These are phyloP conservation scores for Calyptomena viridis DNA, from an alignment of 2,113 vertebrate species.

Conservation along the genomic window DNA sequence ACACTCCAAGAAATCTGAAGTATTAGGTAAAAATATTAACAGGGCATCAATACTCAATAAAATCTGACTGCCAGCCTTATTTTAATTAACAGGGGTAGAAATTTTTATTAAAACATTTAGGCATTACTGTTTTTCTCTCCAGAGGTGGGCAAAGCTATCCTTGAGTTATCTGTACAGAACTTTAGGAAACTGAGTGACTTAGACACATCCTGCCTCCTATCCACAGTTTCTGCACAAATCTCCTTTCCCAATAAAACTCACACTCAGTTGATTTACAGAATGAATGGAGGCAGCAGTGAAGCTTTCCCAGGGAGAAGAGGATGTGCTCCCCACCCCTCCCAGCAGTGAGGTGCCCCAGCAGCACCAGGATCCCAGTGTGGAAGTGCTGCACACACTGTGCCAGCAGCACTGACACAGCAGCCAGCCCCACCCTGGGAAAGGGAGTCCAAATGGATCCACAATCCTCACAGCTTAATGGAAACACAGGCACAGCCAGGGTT, in stretches of 20 bases:
- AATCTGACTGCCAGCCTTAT: background rate
- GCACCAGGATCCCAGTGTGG: accelerated
- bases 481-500: background rate
- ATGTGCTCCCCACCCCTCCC: accelerated
- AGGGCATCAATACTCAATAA: background rate
- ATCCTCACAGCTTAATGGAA: background rate
- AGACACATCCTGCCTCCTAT: background rate
- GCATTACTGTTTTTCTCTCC: background rate
- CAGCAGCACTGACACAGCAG: constrained; percentile 21
- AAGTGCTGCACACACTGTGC: background rate
- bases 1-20: background rate
- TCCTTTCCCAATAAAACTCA: background rate
- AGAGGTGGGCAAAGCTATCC: background rate
- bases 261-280: background rate
- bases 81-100: background rate
- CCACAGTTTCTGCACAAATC: background rate
- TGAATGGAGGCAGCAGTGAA: background rate
- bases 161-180: background rate
- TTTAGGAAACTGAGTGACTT: background rate
- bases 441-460: background rate
- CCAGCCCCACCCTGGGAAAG: background rate
- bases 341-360: accelerated
- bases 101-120: background rate
- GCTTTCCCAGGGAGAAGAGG: background rate
- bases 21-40: background rate